Base-by-base conservation (phyloP, 2,888 invertebrate species). In the Allacma fusca region DNA sequence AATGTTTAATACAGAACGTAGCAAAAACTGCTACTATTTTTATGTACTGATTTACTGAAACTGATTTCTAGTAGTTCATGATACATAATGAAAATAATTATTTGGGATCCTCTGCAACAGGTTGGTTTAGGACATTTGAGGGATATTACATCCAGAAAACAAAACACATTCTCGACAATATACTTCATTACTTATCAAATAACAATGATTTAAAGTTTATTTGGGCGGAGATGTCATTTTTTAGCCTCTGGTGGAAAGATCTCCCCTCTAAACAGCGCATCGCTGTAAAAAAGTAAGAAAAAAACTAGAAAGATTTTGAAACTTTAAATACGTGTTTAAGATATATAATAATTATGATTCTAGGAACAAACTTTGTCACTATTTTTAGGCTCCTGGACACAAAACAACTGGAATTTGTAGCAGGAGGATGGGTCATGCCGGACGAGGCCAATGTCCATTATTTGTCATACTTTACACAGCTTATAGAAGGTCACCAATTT, bases 391-490 rank as follows among this genome's bases (percentile, higher is more conserved):
- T 97, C 67, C 86, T 98, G 1, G 89, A 92, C 75, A 91, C 91
- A 28, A 94, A 94, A 0, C 96, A 97, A 86, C 87, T 99, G 79
- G 99, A 99, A 89, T 93, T 99, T 82, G 98, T 98, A 0, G 95
- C 96, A 0, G 99, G 98, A 0, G 98, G 98, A 12, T 99, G 98
- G 98, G 98, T 99, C 1, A 99, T 99, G 98, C 93, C 96, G 28
- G 99, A 99, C 86, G 99, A 99, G 87, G 97, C 98, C 0, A 96
- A 93, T 85, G 91, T 97, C 0, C 98, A 99, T 87, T 98, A 96
- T 92, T 90, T 92, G 50, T 92, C 96, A 1, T 92, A 96, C 82
- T 87, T 96, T 0, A 92, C 94, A 76, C 98, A 99, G 86, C 87
- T 99, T 78, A 93, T 96, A 0, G 94, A 96, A 82, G 99, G 99